Percentiles rank a stretch among this genome's conserved stretches.
Conservation (phyloP, 2,888 invertebrate species). For the Onchidella celtica region DNA sequence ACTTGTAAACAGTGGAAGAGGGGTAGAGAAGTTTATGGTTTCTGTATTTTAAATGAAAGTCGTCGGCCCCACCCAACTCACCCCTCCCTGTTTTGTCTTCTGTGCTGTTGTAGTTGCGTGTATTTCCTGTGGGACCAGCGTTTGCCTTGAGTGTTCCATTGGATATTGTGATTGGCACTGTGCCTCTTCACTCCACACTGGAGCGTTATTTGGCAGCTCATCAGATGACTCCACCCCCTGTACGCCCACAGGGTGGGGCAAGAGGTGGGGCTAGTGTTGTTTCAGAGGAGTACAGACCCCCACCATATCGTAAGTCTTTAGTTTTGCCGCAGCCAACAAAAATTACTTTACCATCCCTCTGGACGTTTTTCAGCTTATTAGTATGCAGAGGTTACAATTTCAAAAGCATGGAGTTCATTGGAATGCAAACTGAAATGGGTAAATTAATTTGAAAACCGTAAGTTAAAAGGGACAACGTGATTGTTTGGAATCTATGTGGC, state of each 20-base stretch:
- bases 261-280: neutral
- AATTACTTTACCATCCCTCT: neutral
- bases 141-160: conserved; percentile 72
- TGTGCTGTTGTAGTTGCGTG: conserved; percentile 60
- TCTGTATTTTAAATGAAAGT: too few relatives aligned
- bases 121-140: conserved; percentile 71
- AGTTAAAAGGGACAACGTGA: too few relatives aligned
- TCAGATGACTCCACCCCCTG: conserved; percentile 42
- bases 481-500: too few relatives aligned
- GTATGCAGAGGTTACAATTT: neutral
- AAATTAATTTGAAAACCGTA: too few relatives aligned
- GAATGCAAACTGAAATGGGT: too few relatives aligned
- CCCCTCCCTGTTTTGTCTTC: too few relatives aligned
- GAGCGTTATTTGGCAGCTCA: conserved; percentile 48
- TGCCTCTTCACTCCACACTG: conserved; percentile 60
- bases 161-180: conserved; percentile 72
- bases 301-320: conserved; percentile 5
- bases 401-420: too few relatives aligned
- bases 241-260: neutral
- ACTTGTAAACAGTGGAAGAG: too few relatives aligned
- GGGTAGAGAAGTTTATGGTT: too few relatives aligned
- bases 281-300: neutral
- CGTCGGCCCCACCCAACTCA: too few relatives aligned
- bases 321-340: neutral
- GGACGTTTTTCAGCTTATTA: neutral